Evolutionary conservation across 2,797 vertebrate genomes (phyloP).

Genomic region (Neopelma chrysocephalum): DNA sequence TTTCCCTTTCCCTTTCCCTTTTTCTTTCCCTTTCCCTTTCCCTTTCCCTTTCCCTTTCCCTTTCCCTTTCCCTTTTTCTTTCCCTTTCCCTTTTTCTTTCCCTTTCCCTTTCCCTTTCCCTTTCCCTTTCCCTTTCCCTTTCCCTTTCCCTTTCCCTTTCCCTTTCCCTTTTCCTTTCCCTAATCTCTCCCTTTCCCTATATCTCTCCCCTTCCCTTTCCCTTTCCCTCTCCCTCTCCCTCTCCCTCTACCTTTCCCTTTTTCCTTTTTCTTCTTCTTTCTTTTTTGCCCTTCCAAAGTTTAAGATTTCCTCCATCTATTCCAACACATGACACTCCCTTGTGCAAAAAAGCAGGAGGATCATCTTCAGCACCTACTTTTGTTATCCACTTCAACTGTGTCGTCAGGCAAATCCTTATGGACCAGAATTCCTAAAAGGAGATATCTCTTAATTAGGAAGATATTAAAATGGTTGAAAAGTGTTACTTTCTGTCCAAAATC

Average conservation of each 20-base stretch:
- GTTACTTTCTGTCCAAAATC: background rate
- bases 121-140: fast-evolving
- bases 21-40: too few species aligned
- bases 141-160: fast-evolving
- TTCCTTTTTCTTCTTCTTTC: fast-evolving
- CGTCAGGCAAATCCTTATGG: background rate
- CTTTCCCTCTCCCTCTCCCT: too few species aligned
- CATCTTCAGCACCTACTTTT: background rate
- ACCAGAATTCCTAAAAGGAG: background rate
- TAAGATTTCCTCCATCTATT: background rate
- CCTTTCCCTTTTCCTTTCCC: too few species aligned
- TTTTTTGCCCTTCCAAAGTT: too few species aligned
- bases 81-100: too few species aligned
- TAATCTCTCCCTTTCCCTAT: too few species aligned
- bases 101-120: fast-evolving
- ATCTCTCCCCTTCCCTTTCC: too few species aligned
- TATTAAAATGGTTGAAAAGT: background rate
- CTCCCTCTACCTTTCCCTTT: too few species aligned
- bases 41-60: background rate
- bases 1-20: background rate
- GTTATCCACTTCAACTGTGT: background rate
- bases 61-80: fast-evolving
- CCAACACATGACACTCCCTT: background rate
- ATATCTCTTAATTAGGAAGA: background rate
- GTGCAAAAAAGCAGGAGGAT: background rate